phyloP scores from a whole-genome alignment of 2,888 invertebrate genomes.

The Apamea crenata region DNA sequence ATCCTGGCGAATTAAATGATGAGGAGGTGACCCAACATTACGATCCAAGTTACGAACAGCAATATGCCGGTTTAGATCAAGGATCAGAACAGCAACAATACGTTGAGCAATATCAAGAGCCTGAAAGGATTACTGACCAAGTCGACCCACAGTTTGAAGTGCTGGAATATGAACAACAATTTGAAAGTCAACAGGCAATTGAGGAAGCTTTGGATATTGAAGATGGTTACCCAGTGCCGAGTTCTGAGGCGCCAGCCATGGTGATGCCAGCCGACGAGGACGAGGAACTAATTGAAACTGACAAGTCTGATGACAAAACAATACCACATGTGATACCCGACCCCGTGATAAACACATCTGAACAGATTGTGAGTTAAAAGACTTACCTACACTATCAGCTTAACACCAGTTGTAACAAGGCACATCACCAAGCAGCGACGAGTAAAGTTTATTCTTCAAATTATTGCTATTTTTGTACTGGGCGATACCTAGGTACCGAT shows the following conservation, averaged over 20 bases:
- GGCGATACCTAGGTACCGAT: not conserved
- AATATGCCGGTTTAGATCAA: slow-evolving; percentile 71
- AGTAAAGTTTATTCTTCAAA: not conserved
- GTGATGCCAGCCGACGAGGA: not conserved
- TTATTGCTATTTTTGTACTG: not conserved
- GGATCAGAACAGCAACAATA: slow-evolving; percentile 59
- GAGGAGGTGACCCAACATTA: slow-evolving; percentile 78
- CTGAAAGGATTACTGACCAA: slow-evolving; percentile 22
- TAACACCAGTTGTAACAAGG: not conserved
- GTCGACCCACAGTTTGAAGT: slow-evolving; percentile 50
- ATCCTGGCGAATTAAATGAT: slow-evolving; percentile 75
- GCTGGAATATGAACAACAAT: slow-evolving; percentile 63
- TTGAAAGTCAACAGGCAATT: slow-evolving; percentile 68
- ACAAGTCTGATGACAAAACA: slow-evolving; percentile 7
- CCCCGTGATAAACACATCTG: slow-evolving; percentile 1
- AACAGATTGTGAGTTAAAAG: slow-evolving; percentile 9
- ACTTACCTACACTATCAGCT: not conserved
- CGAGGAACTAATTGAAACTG: not conserved
- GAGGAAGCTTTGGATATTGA: slow-evolving; percentile 75
- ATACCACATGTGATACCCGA: not conserved
- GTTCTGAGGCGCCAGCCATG: not conserved
- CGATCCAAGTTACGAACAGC: slow-evolving; percentile 81
- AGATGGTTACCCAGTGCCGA: slow-evolving; percentile 66
- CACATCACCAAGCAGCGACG: not conserved
- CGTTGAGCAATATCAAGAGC: slow-evolving; percentile 46